phyloP scores from a whole-genome alignment of 2,797 vertebrate species.

The Delichon dasypus region DNA sequence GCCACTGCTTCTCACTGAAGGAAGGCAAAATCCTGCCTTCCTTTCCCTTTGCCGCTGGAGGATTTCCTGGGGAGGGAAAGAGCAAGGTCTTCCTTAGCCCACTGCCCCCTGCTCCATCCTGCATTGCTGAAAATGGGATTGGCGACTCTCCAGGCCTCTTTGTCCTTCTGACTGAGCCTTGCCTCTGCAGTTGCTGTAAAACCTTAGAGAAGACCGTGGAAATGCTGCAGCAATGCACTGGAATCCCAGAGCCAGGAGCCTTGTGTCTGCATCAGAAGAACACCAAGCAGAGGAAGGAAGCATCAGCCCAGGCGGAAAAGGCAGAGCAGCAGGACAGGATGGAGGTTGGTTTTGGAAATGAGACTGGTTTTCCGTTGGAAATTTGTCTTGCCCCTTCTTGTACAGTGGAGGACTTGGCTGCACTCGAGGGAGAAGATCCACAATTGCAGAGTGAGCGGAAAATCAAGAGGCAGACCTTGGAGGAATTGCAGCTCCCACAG shows the following conservation, averaged over 20 bases:
- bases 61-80: background rate
- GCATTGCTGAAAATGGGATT: background rate
- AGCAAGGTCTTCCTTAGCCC: background rate
- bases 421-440: slow-evolving; percentile 79
- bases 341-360: slow-evolving; percentile 22
- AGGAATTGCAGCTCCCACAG: slow-evolving; percentile 78
- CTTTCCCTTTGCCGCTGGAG: background rate
- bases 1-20: background rate
- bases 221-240: no score
- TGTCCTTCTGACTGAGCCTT: background rate
- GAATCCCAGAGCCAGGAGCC: slow-evolving; percentile 66
- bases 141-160: background rate
- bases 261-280: slow-evolving; percentile 69
- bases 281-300: slow-evolving; percentile 65
- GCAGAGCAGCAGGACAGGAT: slow-evolving; percentile 72
- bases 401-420: slow-evolving; percentile 74
- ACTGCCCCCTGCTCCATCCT: background rate
- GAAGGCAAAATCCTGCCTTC: background rate
- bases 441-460: slow-evolving; percentile 74
- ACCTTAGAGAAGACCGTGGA: slow-evolving; percentile 60
- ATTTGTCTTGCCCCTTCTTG: background rate
- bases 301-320: slow-evolving; percentile 18
- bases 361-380: background rate
- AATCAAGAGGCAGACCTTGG: slow-evolving; percentile 72
- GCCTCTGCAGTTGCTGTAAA: slow-evolving; percentile 68